These are phyloP conservation scores for Glyptemys insculpta DNA, from an alignment of 2,797 vertebrate species.

Conservation along the genomic window DNA sequence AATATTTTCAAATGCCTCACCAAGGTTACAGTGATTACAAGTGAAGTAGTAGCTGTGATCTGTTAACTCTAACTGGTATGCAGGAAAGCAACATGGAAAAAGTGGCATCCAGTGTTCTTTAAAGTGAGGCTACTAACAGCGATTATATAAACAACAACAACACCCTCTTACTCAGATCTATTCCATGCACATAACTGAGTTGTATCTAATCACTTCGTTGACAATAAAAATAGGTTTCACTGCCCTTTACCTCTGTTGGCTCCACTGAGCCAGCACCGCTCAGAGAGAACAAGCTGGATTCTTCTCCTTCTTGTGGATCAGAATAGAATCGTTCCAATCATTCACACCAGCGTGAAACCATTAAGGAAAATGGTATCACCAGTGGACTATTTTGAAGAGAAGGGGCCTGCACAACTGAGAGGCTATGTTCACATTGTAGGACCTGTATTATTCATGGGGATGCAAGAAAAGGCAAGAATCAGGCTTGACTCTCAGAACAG, in stretches of 20 bases:
- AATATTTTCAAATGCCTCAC: not conserved
- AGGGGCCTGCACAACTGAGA: not conserved
- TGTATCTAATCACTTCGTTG: not conserved
- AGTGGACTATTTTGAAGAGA: not conserved
- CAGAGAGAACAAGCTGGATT: not conserved
- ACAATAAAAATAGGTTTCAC: not conserved
- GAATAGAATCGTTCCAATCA: not conserved
- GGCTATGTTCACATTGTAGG: not conserved
- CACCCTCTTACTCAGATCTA: not conserved
- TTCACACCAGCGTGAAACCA: not conserved
- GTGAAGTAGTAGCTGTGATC: not conserved
- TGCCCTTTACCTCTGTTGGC: not conserved
- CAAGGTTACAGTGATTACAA: not conserved
- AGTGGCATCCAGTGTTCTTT: not conserved
- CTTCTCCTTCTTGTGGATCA: not conserved
- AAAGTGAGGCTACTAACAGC: not conserved
- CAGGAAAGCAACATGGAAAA: not conserved
- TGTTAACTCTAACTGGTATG: not conserved
- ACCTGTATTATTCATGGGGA: not conserved
- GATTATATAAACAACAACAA: accelerated
- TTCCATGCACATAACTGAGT: not conserved
- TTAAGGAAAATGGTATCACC: not conserved
- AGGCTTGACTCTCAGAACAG: not conserved
- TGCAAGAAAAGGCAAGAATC: not conserved
- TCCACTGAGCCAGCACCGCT: not conserved